Evolutionary conservation across 2,113 vertebrate species (phyloP).

Genomic region (Semicossyphus pulcher): DNA sequence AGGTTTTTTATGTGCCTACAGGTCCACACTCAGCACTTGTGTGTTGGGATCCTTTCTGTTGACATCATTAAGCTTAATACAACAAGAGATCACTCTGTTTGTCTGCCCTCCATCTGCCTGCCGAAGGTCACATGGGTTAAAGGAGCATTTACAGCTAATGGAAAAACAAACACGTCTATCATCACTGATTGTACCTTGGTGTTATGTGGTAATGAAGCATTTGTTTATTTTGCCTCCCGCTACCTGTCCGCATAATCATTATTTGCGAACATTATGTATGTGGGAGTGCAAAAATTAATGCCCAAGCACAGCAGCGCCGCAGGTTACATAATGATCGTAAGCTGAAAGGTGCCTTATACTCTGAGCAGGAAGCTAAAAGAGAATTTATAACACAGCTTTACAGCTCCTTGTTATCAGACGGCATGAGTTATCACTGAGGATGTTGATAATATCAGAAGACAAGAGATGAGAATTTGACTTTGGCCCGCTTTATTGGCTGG

Average conservation of each 20-base stretch:
- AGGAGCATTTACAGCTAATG: conserved; percentile 40
- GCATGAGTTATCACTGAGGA: conserved; percentile 33
- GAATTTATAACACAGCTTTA: conserved; percentile 40
- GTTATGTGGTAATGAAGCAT: conserved; percentile 42
- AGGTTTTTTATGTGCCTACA: neutral
- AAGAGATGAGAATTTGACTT: conserved; percentile 60
- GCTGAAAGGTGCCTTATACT: conserved; percentile 18
- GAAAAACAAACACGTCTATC: conserved; percentile 63
- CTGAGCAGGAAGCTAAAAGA: conserved; percentile 16
- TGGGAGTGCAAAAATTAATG: conserved; percentile 49
- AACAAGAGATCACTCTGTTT: conserved; percentile 22
- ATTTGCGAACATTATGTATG: conserved; percentile 42
- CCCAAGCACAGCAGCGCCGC: neutral
- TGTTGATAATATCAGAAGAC: conserved; percentile 30
- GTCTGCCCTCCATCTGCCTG: conserved; percentile 37
- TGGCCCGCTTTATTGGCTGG: conserved; percentile 44
- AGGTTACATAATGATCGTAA: conserved; percentile 56
- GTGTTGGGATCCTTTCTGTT: neutral
- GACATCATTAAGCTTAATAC: conserved; percentile 28
- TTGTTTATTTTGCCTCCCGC: conserved; percentile 34
- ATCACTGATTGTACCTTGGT: conserved; percentile 14
- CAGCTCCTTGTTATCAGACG: conserved; percentile 40
- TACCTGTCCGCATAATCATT: conserved; percentile 35
- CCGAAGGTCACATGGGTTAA: conserved; percentile 49
- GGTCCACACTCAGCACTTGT: conserved; percentile 9